A percentile compares a stretch with the other conserved stretches of the same genome.
phyloP scores from a whole-genome alignment of 2,797 vertebrate species.

The Thalassophryne amazonica region DNA sequence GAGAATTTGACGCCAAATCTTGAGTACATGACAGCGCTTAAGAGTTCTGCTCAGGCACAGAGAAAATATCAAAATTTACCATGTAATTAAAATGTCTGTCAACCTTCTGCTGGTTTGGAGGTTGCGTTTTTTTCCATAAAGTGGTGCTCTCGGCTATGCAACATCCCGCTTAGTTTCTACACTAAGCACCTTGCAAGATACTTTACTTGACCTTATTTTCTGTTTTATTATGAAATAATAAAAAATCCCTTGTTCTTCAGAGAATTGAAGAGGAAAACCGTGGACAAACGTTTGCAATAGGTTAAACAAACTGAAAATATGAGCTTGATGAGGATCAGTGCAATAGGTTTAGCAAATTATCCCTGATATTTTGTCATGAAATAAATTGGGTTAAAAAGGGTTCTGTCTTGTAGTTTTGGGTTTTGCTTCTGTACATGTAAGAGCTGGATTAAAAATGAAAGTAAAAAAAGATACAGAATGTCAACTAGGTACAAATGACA shows the following conservation, averaged over 20 bases:
- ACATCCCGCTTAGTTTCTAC: constrained; percentile 73
- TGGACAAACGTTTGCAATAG: constrained; percentile 4
- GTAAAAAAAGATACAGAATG: constrained; percentile 73
- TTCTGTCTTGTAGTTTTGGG: constrained; percentile 59
- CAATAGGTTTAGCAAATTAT: constrained; percentile 19
- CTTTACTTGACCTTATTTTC: constrained; percentile 70
- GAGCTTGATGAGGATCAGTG: constrained; percentile 12
- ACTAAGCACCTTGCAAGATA: constrained; percentile 72
- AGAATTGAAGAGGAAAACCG: constrained; percentile 45
- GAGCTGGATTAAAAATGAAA: constrained; percentile 71
- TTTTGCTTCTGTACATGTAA: constrained; percentile 53
- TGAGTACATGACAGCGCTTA: constrained; percentile 52
- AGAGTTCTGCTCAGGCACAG: constrained; percentile 68
- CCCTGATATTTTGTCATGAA: constrained; percentile 23
- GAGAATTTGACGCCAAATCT: constrained; percentile 70
- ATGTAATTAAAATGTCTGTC: constrained; percentile 87
- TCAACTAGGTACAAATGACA: constrained; percentile 97
- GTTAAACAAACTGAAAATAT: constrained; percentile 31
- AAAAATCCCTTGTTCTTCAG: constrained; percentile 67
- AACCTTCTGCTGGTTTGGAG: constrained; percentile 71
- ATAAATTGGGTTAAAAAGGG: constrained; percentile 39
- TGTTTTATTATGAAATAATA: constrained; percentile 50
- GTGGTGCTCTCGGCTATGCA: constrained; percentile 78
- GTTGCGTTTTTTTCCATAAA: constrained; percentile 71
- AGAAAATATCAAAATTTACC: constrained; percentile 79